phyloP scores from a whole-genome alignment of 2,888 invertebrate species.

The Vandiemenella viatica region DNA sequence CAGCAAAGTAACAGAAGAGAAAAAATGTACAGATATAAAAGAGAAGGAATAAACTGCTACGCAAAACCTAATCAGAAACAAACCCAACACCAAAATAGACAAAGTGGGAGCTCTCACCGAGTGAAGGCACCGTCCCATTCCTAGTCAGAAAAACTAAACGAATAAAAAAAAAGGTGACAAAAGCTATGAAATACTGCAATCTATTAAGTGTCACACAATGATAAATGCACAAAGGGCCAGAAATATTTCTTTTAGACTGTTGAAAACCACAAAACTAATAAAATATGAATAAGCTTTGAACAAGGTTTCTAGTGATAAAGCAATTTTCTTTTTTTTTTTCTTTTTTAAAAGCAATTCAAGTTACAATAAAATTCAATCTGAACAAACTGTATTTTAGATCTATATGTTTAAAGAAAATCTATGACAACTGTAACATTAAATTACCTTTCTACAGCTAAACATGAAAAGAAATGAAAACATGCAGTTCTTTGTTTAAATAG shows the following conservation, averaged over 20 bases:
- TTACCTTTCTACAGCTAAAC: no score
- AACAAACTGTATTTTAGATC: no score
- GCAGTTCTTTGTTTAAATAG: no score
- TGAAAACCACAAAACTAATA: not conserved
- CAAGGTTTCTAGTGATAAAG: not conserved
- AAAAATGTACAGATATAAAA: slow-evolving; percentile 1
- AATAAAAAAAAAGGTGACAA: slow-evolving; percentile 21
- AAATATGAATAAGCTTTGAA: not conserved
- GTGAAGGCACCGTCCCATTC: slow-evolving; percentile 46
- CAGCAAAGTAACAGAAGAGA: not conserved
- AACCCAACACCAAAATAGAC: slow-evolving; percentile 16
- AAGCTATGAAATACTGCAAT: slow-evolving; percentile 15
- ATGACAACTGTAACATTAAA: no score
- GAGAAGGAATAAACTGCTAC: slow-evolving; percentile 11
- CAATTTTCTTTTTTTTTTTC: not conserved
- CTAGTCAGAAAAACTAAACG: slow-evolving; percentile 47
- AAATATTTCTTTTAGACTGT: not conserved
- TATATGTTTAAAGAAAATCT: no score
- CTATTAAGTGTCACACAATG: not conserved
- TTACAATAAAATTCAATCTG: no score
- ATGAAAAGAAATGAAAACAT: no score
- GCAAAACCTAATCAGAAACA: slow-evolving; percentile 17
- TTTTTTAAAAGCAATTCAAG: no score
- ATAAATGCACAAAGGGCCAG: not conserved
- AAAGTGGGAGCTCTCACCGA: slow-evolving; percentile 40